phyloP scores from a whole-genome alignment of 2,888 invertebrate species.

The Nematopogon swammerdamellus region DNA sequence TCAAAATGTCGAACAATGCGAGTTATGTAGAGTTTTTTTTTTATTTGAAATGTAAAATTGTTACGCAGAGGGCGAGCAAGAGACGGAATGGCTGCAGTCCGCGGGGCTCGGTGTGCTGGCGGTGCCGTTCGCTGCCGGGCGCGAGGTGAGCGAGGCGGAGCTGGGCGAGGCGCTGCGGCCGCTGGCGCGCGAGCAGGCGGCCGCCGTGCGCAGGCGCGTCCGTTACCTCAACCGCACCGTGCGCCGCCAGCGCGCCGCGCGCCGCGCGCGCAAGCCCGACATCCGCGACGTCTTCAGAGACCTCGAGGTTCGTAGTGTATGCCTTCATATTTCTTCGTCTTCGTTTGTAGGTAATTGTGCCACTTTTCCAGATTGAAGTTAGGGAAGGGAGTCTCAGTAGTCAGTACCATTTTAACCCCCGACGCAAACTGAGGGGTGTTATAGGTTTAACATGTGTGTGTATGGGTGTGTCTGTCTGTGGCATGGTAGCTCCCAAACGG shows the following conservation, averaged over 20 bases:
- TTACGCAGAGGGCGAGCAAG: slow-evolving; percentile 74
- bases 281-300: slow-evolving; percentile 82
- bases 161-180: slow-evolving; percentile 60
- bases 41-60: no score
- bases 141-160: slow-evolving; percentile 63
- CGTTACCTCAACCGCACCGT: slow-evolving; percentile 75
- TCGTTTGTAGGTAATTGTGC: no score
- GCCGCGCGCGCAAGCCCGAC: slow-evolving; percentile 67
- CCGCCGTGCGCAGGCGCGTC: slow-evolving; percentile 72
- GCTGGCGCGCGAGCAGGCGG: slow-evolving; percentile 70
- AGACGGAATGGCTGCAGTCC: slow-evolving; percentile 71
- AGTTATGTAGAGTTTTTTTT: no score
- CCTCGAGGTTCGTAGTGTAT: slow-evolving; percentile 62
- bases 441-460: no score
- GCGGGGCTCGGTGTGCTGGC: slow-evolving; percentile 71
- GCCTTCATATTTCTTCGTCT: no score
- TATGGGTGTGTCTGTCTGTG: no score
- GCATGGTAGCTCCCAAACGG: no score
- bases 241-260: slow-evolving; percentile 54
- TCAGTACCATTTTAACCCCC: no score
- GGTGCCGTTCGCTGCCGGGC: slow-evolving; percentile 66
- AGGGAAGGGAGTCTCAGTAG: no score
- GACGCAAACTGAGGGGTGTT: no score
- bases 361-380: no score
- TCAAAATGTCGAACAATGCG: no score